Conservation (phyloP, 2,888 invertebrate genomes). For the Harpalus rufipes region DNA sequence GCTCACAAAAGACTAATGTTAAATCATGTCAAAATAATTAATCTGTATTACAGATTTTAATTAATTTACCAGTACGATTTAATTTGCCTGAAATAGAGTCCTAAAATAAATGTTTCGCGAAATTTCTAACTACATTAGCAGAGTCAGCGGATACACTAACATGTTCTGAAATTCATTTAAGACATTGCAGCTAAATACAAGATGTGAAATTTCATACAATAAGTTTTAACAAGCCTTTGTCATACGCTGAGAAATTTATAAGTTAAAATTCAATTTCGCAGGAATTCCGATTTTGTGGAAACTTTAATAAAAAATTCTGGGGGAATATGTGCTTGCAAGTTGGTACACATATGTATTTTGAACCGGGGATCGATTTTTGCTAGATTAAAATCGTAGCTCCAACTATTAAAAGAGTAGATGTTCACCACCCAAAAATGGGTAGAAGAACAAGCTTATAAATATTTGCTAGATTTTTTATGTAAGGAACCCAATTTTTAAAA, state of each 20-base stretch:
- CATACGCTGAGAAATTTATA: not conserved
- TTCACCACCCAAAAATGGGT: too few species aligned
- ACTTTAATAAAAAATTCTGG: too few species aligned
- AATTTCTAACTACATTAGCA: constrained; percentile 7
- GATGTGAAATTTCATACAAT: not conserved
- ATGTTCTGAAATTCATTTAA: constrained; percentile 5
- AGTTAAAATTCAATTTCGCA: not conserved
- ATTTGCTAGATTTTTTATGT: too few species aligned
- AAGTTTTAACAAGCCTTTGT: not conserved
- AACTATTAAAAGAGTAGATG: too few species aligned
- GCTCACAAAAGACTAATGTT: not conserved
- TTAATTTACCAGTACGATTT: constrained; percentile 24
- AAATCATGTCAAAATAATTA: constrained; percentile 24
- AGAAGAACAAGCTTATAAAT: too few species aligned
- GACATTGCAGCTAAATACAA: not conserved
- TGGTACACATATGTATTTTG: too few species aligned
- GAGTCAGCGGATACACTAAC: not conserved
- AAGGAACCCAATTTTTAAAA: too few species aligned
- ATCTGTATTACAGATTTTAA: constrained; percentile 27
- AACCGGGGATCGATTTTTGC: too few species aligned
- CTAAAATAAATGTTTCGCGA: not conserved
- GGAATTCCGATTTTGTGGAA: not conserved
- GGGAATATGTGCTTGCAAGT: too few species aligned
- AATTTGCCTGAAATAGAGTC: constrained; percentile 1
- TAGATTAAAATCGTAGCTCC: too few species aligned